phyloP scores from a whole-genome alignment of 2,888 invertebrate species.

The Eueremaeus valkanovi region DNA sequence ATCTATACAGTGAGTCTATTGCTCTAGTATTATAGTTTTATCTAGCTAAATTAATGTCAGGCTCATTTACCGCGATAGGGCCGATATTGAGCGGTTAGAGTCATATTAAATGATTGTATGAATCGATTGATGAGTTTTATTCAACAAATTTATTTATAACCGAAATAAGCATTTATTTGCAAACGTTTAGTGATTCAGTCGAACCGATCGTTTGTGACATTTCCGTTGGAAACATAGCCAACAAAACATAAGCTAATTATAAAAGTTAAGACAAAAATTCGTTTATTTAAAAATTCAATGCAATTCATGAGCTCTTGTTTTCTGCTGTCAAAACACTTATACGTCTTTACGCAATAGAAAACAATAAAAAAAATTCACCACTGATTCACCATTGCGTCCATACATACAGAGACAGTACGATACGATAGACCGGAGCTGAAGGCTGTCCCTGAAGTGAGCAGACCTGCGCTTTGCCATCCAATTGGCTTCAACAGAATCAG shows the following conservation, averaged over 20 bases:
- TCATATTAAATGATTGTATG: background rate
- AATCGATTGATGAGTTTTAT: background rate
- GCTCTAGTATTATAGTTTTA: no score
- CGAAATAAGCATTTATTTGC: background rate
- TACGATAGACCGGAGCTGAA: constrained; percentile 12
- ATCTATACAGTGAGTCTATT: background rate
- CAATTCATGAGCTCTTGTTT: background rate
- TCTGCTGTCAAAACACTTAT: background rate
- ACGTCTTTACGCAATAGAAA: background rate
- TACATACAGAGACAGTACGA: no score
- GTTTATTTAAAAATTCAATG: background rate
- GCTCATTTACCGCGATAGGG: constrained; percentile 39
- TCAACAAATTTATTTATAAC: background rate
- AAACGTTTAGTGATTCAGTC: background rate
- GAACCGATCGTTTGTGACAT: background rate
- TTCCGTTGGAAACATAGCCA: background rate
- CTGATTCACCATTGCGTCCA: constrained; percentile 9
- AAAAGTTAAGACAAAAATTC: background rate
- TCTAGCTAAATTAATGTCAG: background rate
- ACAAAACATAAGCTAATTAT: no score
- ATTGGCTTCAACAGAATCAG: background rate
- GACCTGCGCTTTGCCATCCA: background rate
- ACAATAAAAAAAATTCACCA: background rate
- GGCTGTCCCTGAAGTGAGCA: no score
- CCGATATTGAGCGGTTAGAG: constrained; percentile 42